Evolutionary conservation across 2,113 vertebrate species (phyloP).

Genomic region (Rhynchomys soricoides): DNA sequence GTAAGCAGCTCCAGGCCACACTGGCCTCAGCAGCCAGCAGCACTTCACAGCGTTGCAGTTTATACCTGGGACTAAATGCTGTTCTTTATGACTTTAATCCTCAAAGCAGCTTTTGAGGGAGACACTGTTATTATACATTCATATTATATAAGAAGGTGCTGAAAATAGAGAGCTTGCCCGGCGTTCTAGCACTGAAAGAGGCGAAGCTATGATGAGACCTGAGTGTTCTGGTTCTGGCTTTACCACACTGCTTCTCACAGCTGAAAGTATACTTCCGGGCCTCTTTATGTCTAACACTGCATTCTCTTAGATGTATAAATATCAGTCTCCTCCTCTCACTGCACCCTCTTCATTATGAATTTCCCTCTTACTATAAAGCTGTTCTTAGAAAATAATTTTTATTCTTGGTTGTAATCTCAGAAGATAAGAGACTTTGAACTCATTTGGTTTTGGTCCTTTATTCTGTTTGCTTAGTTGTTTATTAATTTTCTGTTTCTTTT

Average conservation of each 20-base stretch:
- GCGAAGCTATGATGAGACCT: not conserved
- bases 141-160: not conserved
- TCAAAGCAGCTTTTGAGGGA: conserved; percentile 36
- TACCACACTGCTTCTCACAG: not conserved
- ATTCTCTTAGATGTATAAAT: not conserved
- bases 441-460: not conserved
- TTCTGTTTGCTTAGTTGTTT: conserved; percentile 16
- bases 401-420: not conserved
- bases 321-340: not conserved
- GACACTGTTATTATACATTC: not conserved
- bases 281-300: not conserved
- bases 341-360: not conserved
- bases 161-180: not conserved
- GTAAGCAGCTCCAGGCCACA: not conserved
- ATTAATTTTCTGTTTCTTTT: conserved; percentile 21
- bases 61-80: not conserved
- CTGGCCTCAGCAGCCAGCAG: not conserved
- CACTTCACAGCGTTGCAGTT: not conserved
- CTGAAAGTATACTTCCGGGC: not conserved
- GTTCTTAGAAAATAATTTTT: not conserved
- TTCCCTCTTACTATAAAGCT: not conserved
- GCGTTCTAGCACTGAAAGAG: not conserved
- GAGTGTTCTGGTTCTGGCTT: not conserved
- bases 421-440: not conserved
- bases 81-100: not conserved